These are phyloP conservation scores for Ibidorhyncha struthersii DNA, from an alignment of 2,113 vertebrate species.

Conservation along the genomic window DNA sequence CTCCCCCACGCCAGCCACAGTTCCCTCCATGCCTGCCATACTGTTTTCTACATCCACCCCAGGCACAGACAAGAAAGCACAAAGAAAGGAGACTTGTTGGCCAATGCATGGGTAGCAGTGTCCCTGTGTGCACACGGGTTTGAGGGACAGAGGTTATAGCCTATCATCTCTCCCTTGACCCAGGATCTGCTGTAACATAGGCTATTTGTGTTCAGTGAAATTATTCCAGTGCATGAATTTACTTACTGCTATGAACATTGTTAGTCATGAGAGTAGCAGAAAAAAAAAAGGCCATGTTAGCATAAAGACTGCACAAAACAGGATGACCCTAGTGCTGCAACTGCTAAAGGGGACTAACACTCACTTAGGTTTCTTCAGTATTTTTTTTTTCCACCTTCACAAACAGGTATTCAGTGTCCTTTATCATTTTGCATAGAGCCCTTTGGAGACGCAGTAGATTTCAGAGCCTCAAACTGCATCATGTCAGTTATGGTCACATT, in stretches of 20 bases:
- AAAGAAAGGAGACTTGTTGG: not conserved
- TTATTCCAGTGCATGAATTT: not conserved
- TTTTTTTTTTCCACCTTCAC: not conserved
- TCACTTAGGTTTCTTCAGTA: not conserved
- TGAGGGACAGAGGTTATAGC: not conserved
- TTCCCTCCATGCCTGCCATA: not conserved
- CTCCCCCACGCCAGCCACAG: not conserved
- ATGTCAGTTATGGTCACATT: not conserved
- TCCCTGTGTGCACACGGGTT: rapidly evolving
- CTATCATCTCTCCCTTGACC: not conserved
- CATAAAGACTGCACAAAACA: not conserved
- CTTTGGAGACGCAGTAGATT: not conserved
- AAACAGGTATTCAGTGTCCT: not conserved
- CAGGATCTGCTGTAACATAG: not conserved
- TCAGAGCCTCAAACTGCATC: not conserved
- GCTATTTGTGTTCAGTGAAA: not conserved
- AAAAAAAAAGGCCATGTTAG: not conserved
- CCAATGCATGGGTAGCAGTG: rapidly evolving
- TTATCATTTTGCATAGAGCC: not conserved
- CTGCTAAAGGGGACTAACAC: not conserved
- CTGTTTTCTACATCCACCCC: not conserved
- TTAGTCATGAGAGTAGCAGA: not conserved
- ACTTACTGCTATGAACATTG: not conserved
- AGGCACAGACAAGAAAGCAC: not conserved
- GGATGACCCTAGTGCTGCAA: not conserved